Evolutionary conservation across 64 coral and sea anemone species (phyloP), one percentile per base, ranked within the genome.

Genomic region (Porites australiensis): DNA sequence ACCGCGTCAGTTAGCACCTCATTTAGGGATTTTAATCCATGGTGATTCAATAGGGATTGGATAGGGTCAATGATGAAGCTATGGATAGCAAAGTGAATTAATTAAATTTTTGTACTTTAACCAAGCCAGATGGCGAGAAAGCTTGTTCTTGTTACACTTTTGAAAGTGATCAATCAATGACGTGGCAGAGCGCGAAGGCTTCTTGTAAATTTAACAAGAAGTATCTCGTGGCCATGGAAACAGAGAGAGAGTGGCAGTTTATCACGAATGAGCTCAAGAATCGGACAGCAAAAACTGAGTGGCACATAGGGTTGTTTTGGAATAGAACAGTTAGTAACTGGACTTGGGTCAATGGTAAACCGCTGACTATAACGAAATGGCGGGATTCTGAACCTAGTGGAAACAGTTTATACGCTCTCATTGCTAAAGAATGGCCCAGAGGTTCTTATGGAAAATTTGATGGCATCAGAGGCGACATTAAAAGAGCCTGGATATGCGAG

Each of bases 401-500:
- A 4, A 21, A 9, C 4, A 19, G 44, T 3, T 21, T 0, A 51
- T 83, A 66, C 19, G 2, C 14, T 49, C 44, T 83, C 1, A 83
- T 83, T 7, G 60, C 43, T 44, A 50, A 66, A 44, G 80, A 83
- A 61, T 83, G 0, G 2, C 44, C 61, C 4, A 4, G 6, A 64
- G 80, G 80, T 65, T 10, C 2, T 64, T 65, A 66, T 20, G 80
- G 80, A 21, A 66, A 10, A 9, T 83, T 83, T 66, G 50, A 18
- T 60, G 50, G 5, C 43, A 50, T 83, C 18, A n/a, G 13, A 9
- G 16, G 14, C 6, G 4, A 21, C 16, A 2, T 47, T 20, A 0
- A 1, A 0, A 51, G 80, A n/a, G 80, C 58, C 47, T 83, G 80
- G 80, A 83, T 83, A 66, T 83, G 80, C 7, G 80, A 83, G 60